A percentile compares a stretch with the other conserved stretches of the same genome.
Conservation (phyloP, 2,113 vertebrate species). For the Zapus hudsonius region DNA sequence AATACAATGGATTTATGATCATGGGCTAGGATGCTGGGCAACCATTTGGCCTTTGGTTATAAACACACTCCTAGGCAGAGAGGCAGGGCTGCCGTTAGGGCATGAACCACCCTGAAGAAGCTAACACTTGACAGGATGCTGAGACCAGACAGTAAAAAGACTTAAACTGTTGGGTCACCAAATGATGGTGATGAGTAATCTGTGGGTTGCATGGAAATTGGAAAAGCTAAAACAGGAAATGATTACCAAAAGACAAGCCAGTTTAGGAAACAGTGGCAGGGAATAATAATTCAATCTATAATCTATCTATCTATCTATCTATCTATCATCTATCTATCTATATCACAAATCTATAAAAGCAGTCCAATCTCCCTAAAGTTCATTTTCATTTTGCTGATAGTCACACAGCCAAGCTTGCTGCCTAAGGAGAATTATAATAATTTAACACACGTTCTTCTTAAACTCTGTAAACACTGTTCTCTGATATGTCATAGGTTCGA, state of each 20-base stretch:
- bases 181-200: not conserved
- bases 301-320: no score
- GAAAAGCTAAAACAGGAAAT: not conserved
- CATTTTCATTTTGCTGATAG: conserved; percentile 14
- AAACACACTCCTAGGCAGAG: not conserved
- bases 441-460: conserved; percentile 17
- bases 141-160: not conserved
- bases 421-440: not conserved
- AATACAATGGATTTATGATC: not conserved
- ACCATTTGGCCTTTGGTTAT: not conserved
- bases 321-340: no score
- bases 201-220: not conserved
- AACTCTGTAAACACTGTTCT: not conserved
- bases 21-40: not conserved
- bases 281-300: not conserved
- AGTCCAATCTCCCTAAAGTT: not conserved
- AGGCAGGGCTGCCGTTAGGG: no score
- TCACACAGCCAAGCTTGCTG: not conserved
- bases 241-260: not conserved
- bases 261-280: not conserved
- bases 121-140: not conserved
- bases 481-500: not conserved
- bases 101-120: not conserved
- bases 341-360: not conserved
- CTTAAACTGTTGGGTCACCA: not conserved